Conservation (phyloP, 2,888 invertebrate genomes). For the Epistrophella euchroma region DNA sequence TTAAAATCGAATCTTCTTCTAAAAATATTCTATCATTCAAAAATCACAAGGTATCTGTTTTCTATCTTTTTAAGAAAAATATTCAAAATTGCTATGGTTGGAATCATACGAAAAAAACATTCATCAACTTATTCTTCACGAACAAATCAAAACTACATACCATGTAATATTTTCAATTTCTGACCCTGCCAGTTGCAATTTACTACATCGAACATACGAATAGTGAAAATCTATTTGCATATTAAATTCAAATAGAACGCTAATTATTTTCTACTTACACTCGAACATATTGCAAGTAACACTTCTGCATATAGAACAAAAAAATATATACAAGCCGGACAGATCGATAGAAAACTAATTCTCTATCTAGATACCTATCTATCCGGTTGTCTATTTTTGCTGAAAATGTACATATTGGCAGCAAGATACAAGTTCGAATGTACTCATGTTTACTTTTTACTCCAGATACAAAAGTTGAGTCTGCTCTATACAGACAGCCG, state of each 20-base stretch:
- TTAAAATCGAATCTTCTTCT: no score
- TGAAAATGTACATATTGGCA: constrained; percentile 20
- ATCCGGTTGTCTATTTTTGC: neutral
- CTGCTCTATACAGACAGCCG: constrained; percentile 9
- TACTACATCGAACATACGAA: constrained; percentile 41
- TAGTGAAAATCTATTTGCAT: constrained; percentile 47
- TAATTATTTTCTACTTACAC: constrained; percentile 70
- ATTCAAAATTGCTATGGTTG: no score
- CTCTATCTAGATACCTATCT: neutral
- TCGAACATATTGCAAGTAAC: constrained; percentile 37
- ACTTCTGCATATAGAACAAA: neutral
- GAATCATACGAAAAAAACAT: neutral
- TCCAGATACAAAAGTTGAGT: constrained; percentile 54
- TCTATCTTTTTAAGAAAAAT: no score
- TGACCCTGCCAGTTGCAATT: constrained; percentile 41
- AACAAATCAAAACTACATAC: neutral
- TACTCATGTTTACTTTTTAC: constrained; percentile 67
- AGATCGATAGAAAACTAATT: constrained; percentile 50
- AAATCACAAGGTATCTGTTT: no score
- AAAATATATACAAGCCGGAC: constrained; percentile 47
- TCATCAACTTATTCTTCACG: neutral
- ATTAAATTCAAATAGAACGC: constrained; percentile 58
- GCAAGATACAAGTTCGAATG: constrained; percentile 62
- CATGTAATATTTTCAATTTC: neutral
- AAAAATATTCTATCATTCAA: no score